Evolutionary conservation across 2,888 invertebrate genomes (phyloP).

Genomic region (Onthophagus sagittarius): DNA sequence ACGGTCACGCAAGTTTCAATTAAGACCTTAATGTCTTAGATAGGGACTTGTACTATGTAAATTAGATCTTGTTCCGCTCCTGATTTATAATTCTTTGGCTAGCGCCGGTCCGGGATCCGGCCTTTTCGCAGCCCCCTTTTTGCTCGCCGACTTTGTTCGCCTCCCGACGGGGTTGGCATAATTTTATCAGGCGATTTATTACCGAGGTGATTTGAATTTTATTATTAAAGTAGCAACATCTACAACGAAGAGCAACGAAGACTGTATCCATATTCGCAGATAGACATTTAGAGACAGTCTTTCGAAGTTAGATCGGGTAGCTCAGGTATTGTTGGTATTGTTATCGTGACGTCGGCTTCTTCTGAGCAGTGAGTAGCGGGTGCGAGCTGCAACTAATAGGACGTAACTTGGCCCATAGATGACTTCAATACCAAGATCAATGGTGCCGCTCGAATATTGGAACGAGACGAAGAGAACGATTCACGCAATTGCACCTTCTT

Average conservation of each 20-base stretch:
- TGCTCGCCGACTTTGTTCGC: slow-evolving; percentile 4
- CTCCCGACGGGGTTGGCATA: neutral
- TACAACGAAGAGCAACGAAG: no score
- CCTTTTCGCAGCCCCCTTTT: neutral
- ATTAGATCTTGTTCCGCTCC: slow-evolving; percentile 36
- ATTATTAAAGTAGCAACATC: neutral
- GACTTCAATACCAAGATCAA: neutral
- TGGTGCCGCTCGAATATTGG: neutral
- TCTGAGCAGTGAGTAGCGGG: neutral
- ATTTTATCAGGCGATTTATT: neutral
- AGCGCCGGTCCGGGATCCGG: slow-evolving; percentile 3
- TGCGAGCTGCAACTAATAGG: neutral
- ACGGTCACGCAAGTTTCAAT: slow-evolving; percentile 39
- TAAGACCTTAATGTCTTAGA: slow-evolving; percentile 39
- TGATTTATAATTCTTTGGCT: slow-evolving; percentile 32
- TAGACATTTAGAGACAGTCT: neutral
- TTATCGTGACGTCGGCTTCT: neutral
- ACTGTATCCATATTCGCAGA: neutral
- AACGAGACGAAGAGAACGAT: neutral
- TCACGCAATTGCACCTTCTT: neutral
- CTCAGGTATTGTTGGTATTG: neutral
- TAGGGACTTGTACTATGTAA: slow-evolving; percentile 40
- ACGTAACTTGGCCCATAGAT: neutral
- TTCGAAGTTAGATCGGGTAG: neutral
- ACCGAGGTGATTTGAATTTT: neutral